Evolutionary conservation across 2,797 vertebrate genomes (phyloP), one percentile per base, ranked within the genome.

Genomic region (Acanthurus lineatus): DNA sequence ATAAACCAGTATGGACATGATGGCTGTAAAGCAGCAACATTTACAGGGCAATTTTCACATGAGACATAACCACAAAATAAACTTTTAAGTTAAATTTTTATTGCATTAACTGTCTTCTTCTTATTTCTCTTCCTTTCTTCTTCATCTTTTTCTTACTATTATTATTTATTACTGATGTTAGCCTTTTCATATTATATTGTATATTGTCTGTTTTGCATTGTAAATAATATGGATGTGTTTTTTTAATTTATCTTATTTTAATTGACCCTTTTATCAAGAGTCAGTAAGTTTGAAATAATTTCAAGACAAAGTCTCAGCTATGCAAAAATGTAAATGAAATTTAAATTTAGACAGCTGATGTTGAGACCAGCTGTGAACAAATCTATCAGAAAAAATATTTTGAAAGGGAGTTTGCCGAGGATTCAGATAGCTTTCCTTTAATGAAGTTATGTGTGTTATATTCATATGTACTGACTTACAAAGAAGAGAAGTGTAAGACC

Each of bases 1-100:
- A 68, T 86, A 86, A 85, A 70, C 68, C 89, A 86, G 80, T 47
- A 64, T 60, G 54, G 78, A 86, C 61, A 61, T 83, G 66, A 69
- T 49, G 75, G 81, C 81, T 80, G 61, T 79, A 78, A 62, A 74
- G 73, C 62, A 77, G 58, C 51, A 42, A 32, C 76, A 35, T 35
- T 35, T 35, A 35, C 7, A 35, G 32, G 32, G 32, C 32, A 35
- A 35, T 35, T 35, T 35, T 35, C 32, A 35, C 32, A 35, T 35
- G 32, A 35, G 32, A 35, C 6, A 35, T 35, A 35, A 35, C 32
- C 32, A 35, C 32, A 35, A 35, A 35, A 61, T 5, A 40, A 76
- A 69, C 45, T 12, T 35, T 35, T 35, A 35, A 76, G 59, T 35
- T 35, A 6, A 35, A 35, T 35, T 35, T 35, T 7, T 35, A 35